These are phyloP conservation scores for Neolamprologus toae DNA, from an alignment of 2,113 vertebrate genomes.

Conservation along the genomic window DNA sequence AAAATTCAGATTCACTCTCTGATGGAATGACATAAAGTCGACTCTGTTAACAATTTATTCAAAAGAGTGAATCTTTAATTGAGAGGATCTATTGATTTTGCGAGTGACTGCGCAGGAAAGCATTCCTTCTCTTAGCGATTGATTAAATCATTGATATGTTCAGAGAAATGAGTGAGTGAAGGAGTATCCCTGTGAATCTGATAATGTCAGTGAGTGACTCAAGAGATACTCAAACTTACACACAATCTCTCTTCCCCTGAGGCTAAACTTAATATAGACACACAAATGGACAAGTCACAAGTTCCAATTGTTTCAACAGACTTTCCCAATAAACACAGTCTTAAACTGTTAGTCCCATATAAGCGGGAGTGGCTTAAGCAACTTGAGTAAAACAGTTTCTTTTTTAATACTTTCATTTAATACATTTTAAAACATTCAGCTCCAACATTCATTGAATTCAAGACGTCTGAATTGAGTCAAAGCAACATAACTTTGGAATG, in stretches of 20 bases:
- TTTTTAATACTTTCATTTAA: background rate
- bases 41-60: background rate
- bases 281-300: background rate
- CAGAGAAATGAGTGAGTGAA: background rate
- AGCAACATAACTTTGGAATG: background rate
- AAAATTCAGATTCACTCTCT: background rate
- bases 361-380: background rate
- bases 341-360: background rate
- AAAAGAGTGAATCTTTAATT: background rate
- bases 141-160: background rate
- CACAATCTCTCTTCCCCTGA: background rate
- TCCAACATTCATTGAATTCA: background rate
- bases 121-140: background rate
- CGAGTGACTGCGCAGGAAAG: background rate
- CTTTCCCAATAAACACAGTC: background rate
- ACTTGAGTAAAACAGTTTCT: background rate
- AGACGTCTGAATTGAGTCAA: background rate
- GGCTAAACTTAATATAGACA: background rate
- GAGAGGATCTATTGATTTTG: background rate
- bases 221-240: background rate
- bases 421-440: background rate
- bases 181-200: background rate
- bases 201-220: background rate
- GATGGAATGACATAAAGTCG: background rate
- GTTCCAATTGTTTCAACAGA: background rate